These are phyloP conservation scores for Oscheius sp. DNA, from an alignment of 2,888 invertebrate species.

Conservation along the genomic window DNA sequence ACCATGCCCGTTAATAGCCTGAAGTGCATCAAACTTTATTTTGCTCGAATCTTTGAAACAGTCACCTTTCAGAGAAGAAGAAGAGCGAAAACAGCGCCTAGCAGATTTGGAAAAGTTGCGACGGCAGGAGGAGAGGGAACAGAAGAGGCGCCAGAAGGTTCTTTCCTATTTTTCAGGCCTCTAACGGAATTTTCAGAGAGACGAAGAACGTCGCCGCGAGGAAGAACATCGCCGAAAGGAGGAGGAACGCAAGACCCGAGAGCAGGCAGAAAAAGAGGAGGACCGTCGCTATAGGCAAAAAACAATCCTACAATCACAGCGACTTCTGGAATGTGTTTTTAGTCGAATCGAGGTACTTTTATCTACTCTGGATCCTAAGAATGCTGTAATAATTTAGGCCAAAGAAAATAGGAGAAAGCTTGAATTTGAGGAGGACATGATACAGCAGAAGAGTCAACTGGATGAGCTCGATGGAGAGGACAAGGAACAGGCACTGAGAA, in stretches of 20 bases:
- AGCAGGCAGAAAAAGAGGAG: conserved; percentile 41
- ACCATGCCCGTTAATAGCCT: too few species aligned
- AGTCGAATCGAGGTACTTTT: conserved; percentile 46
- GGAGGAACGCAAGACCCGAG: conserved; percentile 34
- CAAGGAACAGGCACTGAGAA: conserved; percentile 51
- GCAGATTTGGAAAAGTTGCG: conserved; percentile 51
- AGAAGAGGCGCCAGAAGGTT: conserved; percentile 53
- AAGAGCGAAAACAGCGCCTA: conserved; percentile 41
- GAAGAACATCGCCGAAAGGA: conserved; percentile 13
- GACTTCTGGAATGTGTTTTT: conserved; percentile 57
- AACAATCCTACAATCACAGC: conserved; percentile 46
- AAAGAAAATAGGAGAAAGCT: conserved; percentile 46
- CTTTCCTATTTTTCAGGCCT: background rate
- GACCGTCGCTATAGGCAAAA: conserved; percentile 31
- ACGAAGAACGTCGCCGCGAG: conserved; percentile 14
- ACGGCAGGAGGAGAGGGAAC: conserved; percentile 50
- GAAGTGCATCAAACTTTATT: too few species aligned
- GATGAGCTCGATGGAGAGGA: conserved; percentile 28
- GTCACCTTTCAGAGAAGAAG: conserved; percentile 44
- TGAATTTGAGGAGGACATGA: conserved; percentile 44
- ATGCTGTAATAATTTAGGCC: background rate
- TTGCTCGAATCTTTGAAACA: conserved; percentile 22
- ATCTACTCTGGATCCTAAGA: background rate
- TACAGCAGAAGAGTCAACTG: conserved; percentile 40
- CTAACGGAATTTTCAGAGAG: conserved; percentile 21